Conservation (phyloP, 2,888 invertebrate genomes). For the Spodoptera picta region DNA sequence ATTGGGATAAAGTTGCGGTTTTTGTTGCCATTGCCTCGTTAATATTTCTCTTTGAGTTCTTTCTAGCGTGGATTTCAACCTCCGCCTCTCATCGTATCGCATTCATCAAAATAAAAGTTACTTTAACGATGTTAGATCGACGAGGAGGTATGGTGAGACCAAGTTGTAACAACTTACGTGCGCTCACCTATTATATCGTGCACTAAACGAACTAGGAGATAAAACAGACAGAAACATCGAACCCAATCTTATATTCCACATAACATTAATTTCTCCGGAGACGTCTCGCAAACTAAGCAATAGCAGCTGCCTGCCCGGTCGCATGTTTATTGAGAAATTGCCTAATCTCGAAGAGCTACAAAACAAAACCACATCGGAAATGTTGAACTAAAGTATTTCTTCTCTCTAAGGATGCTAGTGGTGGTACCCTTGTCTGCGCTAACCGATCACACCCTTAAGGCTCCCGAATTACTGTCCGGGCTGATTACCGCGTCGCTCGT, state of each 20-base stretch:
- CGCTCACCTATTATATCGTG: slow-evolving; percentile 62
- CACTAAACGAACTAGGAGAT: slow-evolving; percentile 73
- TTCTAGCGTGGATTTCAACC: slow-evolving; percentile 45
- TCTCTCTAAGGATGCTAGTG: slow-evolving; percentile 85
- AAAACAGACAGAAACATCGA: slow-evolving; percentile 79
- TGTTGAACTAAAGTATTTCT: slow-evolving; percentile 88
- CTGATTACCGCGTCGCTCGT: slow-evolving; percentile 82
- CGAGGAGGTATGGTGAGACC: slow-evolving; percentile 33
- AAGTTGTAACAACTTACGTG: slow-evolving; percentile 59
- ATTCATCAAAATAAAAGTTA: slow-evolving; percentile 43
- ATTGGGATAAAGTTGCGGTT: slow-evolving; percentile 74
- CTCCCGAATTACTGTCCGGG: slow-evolving; percentile 87
- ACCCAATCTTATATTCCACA: slow-evolving; percentile 82
- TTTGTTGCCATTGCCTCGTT: slow-evolving; percentile 51
- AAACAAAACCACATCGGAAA: slow-evolving; percentile 88
- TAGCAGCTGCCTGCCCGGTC: slow-evolving; percentile 82
- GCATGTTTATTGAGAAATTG: slow-evolving; percentile 87
- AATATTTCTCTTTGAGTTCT: slow-evolving; percentile 60
- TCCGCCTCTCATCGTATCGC: slow-evolving; percentile 24
- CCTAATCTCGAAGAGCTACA: slow-evolving; percentile 87
- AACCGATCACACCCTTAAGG: slow-evolving; percentile 88
- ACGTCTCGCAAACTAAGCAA: slow-evolving; percentile 83
- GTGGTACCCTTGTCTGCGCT: slow-evolving; percentile 86
- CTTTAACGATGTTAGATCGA: slow-evolving; percentile 37
- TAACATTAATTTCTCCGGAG: slow-evolving; percentile 87